Conservation (phyloP, 2,888 invertebrate genomes). For the Fragum sueziense region DNA sequence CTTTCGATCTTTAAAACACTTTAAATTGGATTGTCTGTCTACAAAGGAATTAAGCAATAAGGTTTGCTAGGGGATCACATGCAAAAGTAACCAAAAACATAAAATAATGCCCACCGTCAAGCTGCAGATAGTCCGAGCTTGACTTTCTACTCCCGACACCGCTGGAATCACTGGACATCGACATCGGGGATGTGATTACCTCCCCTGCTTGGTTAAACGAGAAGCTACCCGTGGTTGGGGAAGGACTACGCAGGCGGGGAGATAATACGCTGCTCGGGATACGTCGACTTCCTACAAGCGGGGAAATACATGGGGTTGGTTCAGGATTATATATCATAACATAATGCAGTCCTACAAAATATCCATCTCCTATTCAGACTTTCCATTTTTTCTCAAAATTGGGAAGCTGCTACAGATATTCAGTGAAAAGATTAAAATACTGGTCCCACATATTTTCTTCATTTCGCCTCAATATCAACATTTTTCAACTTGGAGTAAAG, state of each 20-base stretch:
- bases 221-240: conserved; percentile 70
- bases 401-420: no score
- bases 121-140: conserved; percentile 87
- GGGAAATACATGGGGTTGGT: not conserved
- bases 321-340: not conserved
- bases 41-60: no score
- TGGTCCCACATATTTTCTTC: no score
- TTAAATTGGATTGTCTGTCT: no score
- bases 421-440: no score
- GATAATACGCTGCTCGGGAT: conserved; percentile 72
- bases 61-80: no score
- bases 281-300: conserved; percentile 63
- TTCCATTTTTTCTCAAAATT: no score
- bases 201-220: conserved; percentile 67
- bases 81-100: no score
- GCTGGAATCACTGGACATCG: conserved; percentile 88
- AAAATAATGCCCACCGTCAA: conserved; percentile 74
- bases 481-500: no score
- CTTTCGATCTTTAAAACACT: no score
- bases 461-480: no score
- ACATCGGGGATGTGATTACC: conserved; percentile 66
- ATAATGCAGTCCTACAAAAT: not conserved
- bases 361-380: not conserved
- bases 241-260: conserved; percentile 73
- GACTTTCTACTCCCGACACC: conserved; percentile 96